Percentiles rank a stretch among this genome's conserved stretches.
phyloP scores from a whole-genome alignment of 1,140 invertebrate genomes.

The Papilio aristodemus region DNA sequence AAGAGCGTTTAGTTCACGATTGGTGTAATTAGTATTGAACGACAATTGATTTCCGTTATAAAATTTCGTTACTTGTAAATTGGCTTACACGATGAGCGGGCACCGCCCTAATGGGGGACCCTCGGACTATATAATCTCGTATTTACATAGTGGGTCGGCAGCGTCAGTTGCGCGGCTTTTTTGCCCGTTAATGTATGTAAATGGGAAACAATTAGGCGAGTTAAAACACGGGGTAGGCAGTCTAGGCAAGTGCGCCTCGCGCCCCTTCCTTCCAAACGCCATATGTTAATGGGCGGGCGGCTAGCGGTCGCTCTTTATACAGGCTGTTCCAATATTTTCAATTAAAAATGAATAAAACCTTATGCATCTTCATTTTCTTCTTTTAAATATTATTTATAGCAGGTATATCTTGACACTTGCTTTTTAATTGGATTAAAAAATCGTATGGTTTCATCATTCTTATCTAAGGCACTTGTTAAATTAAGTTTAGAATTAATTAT shows the following conservation, averaged over 20 bases:
- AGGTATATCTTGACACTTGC: too few species aligned
- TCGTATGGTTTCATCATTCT: too few species aligned
- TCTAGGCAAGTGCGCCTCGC: conserved; percentile 71
- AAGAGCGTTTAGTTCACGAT: conserved; percentile 15
- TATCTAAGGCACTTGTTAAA: too few species aligned
- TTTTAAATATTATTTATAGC: too few species aligned
- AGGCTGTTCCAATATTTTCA: conserved; percentile 29
- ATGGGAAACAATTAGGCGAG: conserved; percentile 79
- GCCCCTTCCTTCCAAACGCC: conserved; percentile 63
- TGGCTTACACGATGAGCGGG: conserved; percentile 50
- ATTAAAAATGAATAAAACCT: background rate
- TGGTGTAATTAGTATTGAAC: conserved; percentile 54
- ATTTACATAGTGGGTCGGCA: conserved; percentile 68
- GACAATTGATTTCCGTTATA: conserved; percentile 74
- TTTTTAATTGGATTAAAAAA: too few species aligned
- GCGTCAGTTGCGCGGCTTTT: conserved; percentile 72
- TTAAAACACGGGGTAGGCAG: conserved; percentile 78
- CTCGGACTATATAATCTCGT: conserved; percentile 58
- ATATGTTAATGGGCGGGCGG: conserved; percentile 72
- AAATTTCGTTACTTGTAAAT: conserved; percentile 60
- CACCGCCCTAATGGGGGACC: conserved; percentile 50
- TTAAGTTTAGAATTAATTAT: too few species aligned
- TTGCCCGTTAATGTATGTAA: conserved; percentile 78
- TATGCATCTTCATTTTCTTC: background rate
- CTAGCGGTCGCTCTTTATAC: conserved; percentile 5